Evolutionary conservation across 64 coral and sea anemone genomes (phyloP).

Genomic region (Montipora efflorescens): DNA sequence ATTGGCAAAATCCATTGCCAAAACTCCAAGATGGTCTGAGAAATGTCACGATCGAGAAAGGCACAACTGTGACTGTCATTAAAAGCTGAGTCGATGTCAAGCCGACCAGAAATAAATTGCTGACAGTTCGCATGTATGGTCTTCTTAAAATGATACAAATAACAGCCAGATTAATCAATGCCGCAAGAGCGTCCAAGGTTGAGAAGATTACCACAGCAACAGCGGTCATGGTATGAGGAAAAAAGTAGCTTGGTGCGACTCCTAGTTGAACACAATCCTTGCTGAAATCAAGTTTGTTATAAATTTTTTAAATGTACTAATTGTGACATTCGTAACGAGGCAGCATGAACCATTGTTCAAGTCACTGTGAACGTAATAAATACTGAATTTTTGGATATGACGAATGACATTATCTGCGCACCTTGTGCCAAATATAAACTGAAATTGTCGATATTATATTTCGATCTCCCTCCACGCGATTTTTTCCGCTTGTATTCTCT

Average conservation of each 20-base stretch:
- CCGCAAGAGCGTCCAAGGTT: conserved; percentile 51
- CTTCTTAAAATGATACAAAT: conserved; percentile 67
- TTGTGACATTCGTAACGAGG: background rate
- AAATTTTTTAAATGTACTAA: background rate
- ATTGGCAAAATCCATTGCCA: conserved; percentile 69
- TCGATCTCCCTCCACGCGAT: background rate
- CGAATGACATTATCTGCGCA: background rate
- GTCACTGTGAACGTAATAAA: background rate
- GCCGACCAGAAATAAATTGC: conserved; percentile 73
- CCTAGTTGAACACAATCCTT: background rate
- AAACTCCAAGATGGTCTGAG: conserved; percentile 70
- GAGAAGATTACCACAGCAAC: conserved; percentile 53
- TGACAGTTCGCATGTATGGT: conserved; percentile 70
- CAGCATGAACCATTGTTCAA: background rate
- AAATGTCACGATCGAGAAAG: conserved; percentile 84
- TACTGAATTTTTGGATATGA: too few relatives aligned
- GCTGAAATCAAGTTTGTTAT: background rate
- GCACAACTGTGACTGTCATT: conserved; percentile 61
- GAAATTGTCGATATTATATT: background rate
- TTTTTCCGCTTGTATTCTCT: too few relatives aligned
- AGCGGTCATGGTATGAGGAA: conserved; percentile 1
- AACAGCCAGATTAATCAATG: conserved; percentile 63
- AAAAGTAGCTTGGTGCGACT: background rate
- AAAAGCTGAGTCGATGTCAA: conserved; percentile 75
- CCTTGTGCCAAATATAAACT: background rate